Evolutionary conservation across 2,113 vertebrate species (phyloP), one percentile per base, ranked within the genome.

Genomic region (Xerus inauris): DNA sequence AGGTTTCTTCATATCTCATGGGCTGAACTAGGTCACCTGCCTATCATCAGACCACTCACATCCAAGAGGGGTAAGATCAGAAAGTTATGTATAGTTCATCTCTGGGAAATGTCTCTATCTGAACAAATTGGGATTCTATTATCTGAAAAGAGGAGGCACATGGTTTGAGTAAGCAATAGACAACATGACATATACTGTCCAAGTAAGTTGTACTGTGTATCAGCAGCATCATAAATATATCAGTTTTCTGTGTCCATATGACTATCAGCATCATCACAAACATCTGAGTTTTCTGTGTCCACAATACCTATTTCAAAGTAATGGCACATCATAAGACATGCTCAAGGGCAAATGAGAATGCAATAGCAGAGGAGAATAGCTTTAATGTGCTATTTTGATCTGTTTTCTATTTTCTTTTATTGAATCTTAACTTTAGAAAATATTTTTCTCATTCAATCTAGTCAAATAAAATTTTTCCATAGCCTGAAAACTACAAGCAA

Each of bases 351-450:
- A 51, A 35, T 38, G 10, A 20, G 8, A 42, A 22, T 38, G 40
- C 13, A 57, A 59, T 72, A 2, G 19, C 11, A 38, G n/a, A 49
- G 9, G 14, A 42, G 11, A 57, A 40, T 38, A 54, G 6, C 35
- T 35, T 82, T 51, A 38, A 64, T 26, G 22, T 75, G 19, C 26
- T 51, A 87, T 73, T 72, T 12, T 57, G 82, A 28, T 76, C 69
- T 79, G 42, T 62, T 69, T 91, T 40, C 45, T 59, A 4, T 28
- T 49, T 13, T 82, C 9, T 32, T 86, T 89, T 82, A 51, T 20
- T 87, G 45, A 47, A 62, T 77, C 30, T 77, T 77, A 83, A n/a
- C 51, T 92, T 82, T 65, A 92, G 49, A 71, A 89, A 92, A 59
- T 51, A 7, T 81, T 49, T 65, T 89, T 89, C 22, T 51, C 24